Evolutionary conservation across 2,113 vertebrate genomes (phyloP).

Genomic region (Sisor rabdophorus): DNA sequence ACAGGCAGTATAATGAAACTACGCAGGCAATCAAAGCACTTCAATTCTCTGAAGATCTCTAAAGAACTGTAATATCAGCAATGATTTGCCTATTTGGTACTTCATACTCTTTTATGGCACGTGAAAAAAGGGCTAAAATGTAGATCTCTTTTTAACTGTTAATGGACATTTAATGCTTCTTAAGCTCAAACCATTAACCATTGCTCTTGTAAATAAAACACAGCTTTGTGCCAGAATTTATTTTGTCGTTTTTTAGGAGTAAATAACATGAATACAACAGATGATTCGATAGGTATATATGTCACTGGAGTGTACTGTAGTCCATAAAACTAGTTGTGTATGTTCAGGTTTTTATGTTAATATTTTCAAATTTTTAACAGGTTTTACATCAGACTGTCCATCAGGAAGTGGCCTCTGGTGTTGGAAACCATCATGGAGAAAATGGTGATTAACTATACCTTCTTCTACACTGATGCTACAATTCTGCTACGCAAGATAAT

Average conservation of each 20-base stretch:
- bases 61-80: background rate
- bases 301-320: background rate
- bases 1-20: conserved; percentile 26
- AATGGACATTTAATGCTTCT: background rate
- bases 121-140: background rate
- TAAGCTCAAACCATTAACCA: background rate
- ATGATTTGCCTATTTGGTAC: conserved; percentile 7
- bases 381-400: conserved; percentile 51
- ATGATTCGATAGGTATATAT: background rate
- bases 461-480: background rate
- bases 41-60: conserved; percentile 18
- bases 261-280: background rate
- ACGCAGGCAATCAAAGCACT: conserved; percentile 31
- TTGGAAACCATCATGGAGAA: conserved; percentile 67
- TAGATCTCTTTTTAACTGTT: background rate
- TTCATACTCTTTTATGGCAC: background rate
- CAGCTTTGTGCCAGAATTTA: background rate
- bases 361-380: conserved; percentile 50
- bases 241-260: background rate
- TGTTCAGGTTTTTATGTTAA: background rate
- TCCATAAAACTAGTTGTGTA: background rate
- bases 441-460: background rate
- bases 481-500: too few relatives aligned
- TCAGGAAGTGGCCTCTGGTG: conserved; percentile 50
- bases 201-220: background rate